Base-by-base conservation (phyloP, 2,113 vertebrate genomes). In the Drymodes brunneopygia region DNA sequence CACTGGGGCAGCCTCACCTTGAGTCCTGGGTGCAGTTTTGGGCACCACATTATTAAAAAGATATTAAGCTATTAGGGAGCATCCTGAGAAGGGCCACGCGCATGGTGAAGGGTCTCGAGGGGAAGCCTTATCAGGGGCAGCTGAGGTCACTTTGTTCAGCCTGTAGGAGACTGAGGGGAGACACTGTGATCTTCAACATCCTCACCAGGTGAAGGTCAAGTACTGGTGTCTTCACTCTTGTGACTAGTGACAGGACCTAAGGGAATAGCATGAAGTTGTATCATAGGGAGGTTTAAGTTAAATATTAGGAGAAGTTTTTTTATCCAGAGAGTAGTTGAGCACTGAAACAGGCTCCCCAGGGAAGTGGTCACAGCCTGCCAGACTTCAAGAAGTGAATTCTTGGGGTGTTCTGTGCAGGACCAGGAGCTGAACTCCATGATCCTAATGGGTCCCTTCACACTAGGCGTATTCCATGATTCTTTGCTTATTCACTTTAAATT, bases 71-170 rank as follows among this genome's bases (percentile, higher is more conserved):
- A 7, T 31, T 67, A 20, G 45, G 60, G 29, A 75, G 21, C 29
- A 29, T 31, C 29, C 47, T 69, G 62, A 82, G 24, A 60, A 54
- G 47, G 8, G 21, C 24, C 17, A 61, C 0, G 0, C 47, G 8
- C 21, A 36, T 47, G 25, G 11, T 54, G 24, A 75, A 54, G 24
- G 6, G 2, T 53, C 17, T 35, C 1, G 4, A 61, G 24, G 20
- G 28, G 24, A 67, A 67, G 61, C 6, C 4, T 21, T 47, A 67
- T 47, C 27, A 33, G 40, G n/a, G 47, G 16, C 20, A 35, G 45
- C n/a, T 89, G 24, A n/a, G 13, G 5, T 25, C 24, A n/a, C n/a
- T 74, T 38, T 81, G 24, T 45, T 60, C 20, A 54, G 38, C 20
- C n/a, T 47, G n/a, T n/a, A 47, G 69, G 16, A 74, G 29, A 38